Evolutionary conservation across 2,113 vertebrate species (phyloP).

Genomic region (Butorides virescens): DNA sequence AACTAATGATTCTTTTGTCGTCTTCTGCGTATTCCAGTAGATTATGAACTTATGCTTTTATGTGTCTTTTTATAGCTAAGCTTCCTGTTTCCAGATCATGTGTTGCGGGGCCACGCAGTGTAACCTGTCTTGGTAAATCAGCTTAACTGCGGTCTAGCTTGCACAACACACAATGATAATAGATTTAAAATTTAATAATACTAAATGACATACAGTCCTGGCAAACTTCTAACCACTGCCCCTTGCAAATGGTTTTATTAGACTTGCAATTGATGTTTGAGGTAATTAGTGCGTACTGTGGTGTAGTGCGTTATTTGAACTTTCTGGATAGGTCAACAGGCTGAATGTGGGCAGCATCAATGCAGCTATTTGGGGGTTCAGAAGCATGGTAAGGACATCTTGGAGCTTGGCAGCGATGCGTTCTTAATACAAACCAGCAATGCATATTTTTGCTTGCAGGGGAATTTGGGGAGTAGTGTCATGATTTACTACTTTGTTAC

Average conservation of each 20-base stretch:
- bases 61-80: not conserved
- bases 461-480: not conserved
- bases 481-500: not conserved
- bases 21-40: not conserved
- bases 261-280: not conserved
- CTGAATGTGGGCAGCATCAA: not conserved
- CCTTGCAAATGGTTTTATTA: not conserved
- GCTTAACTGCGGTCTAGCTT: not conserved
- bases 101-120: not conserved
- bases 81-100: not conserved
- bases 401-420: not conserved
- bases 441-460: not conserved
- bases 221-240: not conserved
- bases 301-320: not conserved
- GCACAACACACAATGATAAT: not conserved
- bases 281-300: not conserved
- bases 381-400: not conserved
- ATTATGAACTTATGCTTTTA: not conserved
- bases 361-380: not conserved
- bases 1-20: not conserved
- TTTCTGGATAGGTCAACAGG: not conserved
- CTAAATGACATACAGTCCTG: not conserved
- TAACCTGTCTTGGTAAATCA: not conserved
- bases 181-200: conserved; percentile 1
- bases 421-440: not conserved